These are phyloP conservation scores for Sphinx pinastri DNA, from an alignment of 2,888 invertebrate genomes.

Conservation along the genomic window DNA sequence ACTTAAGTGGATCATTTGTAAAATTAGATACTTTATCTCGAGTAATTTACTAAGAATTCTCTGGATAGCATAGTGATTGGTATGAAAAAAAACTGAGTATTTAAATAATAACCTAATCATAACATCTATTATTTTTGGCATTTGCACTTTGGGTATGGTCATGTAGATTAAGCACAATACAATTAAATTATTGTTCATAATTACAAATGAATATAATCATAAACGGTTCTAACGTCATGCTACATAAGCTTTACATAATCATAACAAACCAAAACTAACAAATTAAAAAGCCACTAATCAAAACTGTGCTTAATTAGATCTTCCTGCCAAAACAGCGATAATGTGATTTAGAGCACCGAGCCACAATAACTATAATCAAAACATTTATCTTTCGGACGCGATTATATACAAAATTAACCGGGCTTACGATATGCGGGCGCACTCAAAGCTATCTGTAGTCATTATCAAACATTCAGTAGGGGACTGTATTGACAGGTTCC, in stretches of 20 bases:
- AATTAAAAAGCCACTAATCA: neutral
- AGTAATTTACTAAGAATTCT: too few species aligned
- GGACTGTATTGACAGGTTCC: conserved; percentile 50
- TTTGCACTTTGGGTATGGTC: too few species aligned
- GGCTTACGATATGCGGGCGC: conserved; percentile 71
- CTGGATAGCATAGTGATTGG: too few species aligned
- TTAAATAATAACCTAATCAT: too few species aligned
- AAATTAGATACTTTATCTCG: neutral
- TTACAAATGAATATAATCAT: too few species aligned
- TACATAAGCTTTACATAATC: neutral
- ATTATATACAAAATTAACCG: conserved; percentile 66
- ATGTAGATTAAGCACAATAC: too few species aligned
- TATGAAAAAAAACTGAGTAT: too few species aligned
- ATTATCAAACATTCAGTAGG: conserved; percentile 71
- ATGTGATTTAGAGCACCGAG: conserved; percentile 31
- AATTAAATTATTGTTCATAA: too few species aligned
- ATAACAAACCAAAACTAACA: neutral
- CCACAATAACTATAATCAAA: conserved; percentile 54
- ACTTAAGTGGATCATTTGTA: neutral
- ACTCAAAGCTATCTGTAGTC: conserved; percentile 70
- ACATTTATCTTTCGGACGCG: conserved; percentile 55
- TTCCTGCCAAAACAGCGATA: conserved; percentile 31
- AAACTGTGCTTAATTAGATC: conserved; percentile 18
- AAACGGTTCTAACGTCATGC: too few species aligned
- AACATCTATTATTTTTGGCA: too few species aligned